phyloP scores from a whole-genome alignment of 2,113 vertebrate genomes.

The Pygoscelis antarcticus region DNA sequence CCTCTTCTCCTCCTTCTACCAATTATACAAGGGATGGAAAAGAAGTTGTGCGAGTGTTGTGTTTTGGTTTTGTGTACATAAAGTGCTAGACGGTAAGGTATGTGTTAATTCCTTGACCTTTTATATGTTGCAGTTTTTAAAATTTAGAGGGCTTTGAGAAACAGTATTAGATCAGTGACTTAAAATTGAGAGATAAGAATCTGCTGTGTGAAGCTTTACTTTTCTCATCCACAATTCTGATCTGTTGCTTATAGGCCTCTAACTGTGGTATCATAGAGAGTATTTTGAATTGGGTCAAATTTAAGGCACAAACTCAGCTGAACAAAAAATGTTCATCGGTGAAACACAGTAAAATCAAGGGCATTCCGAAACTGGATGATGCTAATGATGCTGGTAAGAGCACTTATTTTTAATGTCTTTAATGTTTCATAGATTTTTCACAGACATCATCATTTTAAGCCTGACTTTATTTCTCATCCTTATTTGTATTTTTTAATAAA shows the following conservation, averaged over 20 bases:
- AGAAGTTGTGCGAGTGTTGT: background rate
- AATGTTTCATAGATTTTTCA: background rate
- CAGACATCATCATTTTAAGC: background rate
- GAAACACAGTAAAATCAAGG: conserved; percentile 99
- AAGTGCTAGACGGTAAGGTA: background rate
- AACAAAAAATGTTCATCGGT: conserved; percentile 99
- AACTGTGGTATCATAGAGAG: conserved; percentile 99
- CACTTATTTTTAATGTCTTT: background rate
- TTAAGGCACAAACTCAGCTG: conserved; percentile 97
- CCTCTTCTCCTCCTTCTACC: background rate
- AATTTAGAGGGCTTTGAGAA: background rate
- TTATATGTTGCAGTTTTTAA: background rate
- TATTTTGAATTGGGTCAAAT: conserved; percentile 99
- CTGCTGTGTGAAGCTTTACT: background rate
- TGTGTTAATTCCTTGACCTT: background rate
- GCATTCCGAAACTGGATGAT: conserved; percentile 97
- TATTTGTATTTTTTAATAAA: background rate
- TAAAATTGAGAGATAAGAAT: background rate
- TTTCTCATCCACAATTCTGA: background rate
- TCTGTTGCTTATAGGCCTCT: conserved; percentile 82
- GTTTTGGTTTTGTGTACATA: background rate
- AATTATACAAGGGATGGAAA: background rate
- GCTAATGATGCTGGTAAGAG: conserved; percentile 96
- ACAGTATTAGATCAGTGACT: background rate
- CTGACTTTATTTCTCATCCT: background rate